phyloP scores from a whole-genome alignment of 2,888 invertebrate genomes.

The Pachliopta kotzebuea region DNA sequence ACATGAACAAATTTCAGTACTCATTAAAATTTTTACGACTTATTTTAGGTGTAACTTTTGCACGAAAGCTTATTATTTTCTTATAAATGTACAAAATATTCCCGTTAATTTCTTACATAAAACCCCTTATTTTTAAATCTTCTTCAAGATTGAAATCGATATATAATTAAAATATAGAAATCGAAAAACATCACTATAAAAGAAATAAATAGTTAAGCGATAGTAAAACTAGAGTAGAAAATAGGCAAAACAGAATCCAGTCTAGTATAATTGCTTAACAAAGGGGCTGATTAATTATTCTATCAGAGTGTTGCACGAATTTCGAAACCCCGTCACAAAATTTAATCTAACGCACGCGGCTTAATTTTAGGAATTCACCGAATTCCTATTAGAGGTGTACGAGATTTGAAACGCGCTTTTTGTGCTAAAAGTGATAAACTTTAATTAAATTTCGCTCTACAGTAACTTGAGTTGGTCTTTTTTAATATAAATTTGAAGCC shows the following conservation, averaged over 20 bases:
- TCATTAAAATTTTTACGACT: no score
- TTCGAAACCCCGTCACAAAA: slow-evolving; percentile 27
- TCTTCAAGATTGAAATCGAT: no score
- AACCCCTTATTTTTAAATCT: no score
- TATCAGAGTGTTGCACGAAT: slow-evolving; percentile 23
- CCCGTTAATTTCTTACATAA: no score
- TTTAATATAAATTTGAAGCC: no score
- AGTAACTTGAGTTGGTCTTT: no score
- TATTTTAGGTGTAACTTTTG: no score
- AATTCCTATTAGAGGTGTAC: slow-evolving; percentile 19
- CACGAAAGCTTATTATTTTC: no score
- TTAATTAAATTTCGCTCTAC: slow-evolving; percentile 12
- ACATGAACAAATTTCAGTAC: no score
- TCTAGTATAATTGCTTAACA: slow-evolving; percentile 15
- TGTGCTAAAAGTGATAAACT: slow-evolving; percentile 16
- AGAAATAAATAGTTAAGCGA: not conserved
- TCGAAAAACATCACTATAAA: no score
- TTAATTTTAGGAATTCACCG: slow-evolving; percentile 26
- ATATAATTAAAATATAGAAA: no score
- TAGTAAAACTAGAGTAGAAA: not conserved
- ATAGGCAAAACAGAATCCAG: slow-evolving; percentile 4
- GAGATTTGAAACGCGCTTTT: slow-evolving; percentile 18
- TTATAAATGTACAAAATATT: no score
- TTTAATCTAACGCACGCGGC: slow-evolving; percentile 30
- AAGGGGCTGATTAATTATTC: slow-evolving; percentile 27